phyloP scores from a whole-genome alignment of 2,797 vertebrate genomes.

The Oceanodroma leucorhoa region DNA sequence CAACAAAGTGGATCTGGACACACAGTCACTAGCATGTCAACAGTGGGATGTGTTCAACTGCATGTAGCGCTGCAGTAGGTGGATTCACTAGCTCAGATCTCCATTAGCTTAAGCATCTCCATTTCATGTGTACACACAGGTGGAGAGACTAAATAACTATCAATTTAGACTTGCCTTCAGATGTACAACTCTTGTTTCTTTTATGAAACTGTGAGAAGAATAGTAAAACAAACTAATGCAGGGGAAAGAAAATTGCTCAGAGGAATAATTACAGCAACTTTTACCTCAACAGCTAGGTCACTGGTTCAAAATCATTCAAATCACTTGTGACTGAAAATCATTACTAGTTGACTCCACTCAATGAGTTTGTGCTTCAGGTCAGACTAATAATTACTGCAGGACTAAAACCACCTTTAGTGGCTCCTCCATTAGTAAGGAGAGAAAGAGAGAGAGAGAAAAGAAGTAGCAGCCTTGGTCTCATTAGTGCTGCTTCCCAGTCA shows the following conservation, averaged over 20 bases:
- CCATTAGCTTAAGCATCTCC: not conserved
- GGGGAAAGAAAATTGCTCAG: constrained; percentile 30
- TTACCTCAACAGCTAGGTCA: constrained; percentile 38
- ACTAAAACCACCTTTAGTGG: constrained; percentile 14
- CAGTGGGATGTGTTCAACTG: not conserved
- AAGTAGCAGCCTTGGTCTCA: not conserved
- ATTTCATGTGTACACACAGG: not conserved
- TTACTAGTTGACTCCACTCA: constrained; percentile 58
- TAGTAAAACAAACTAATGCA: constrained; percentile 25
- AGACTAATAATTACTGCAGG: constrained; percentile 51
- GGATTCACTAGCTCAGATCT: not conserved
- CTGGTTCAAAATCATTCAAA: constrained; percentile 50
- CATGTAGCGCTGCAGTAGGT: not conserved
- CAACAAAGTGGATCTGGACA: not conserved
- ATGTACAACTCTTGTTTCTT: not conserved
- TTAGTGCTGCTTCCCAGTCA: not conserved
- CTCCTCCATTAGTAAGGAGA: not conserved
- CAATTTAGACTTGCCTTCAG: constrained; percentile 21
- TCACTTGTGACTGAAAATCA: constrained; percentile 58
- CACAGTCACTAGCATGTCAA: not conserved
- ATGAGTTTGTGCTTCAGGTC: constrained; percentile 49
- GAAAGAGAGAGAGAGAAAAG: not conserved
- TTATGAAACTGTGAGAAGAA: constrained; percentile 11
- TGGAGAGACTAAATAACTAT: constrained; percentile 3
- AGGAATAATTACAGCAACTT: constrained; percentile 45